Evolutionary conservation across 2,888 invertebrate species (phyloP).

Genomic region (Copidosoma aretas): DNA sequence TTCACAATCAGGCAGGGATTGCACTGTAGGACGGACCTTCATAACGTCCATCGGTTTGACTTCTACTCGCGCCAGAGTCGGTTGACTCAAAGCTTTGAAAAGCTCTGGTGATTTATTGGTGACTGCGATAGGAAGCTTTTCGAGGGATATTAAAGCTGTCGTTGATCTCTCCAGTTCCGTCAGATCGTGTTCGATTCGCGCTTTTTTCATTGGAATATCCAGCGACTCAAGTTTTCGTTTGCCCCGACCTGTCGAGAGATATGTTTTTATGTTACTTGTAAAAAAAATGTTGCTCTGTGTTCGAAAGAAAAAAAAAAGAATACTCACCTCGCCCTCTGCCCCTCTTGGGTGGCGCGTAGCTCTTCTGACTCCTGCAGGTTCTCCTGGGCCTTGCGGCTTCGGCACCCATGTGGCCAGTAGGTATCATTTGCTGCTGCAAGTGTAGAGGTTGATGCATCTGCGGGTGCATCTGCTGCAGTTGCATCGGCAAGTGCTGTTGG

Average conservation of each 20-base stretch:
- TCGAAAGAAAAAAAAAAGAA: neutral
- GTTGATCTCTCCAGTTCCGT: slow-evolving; percentile 54
- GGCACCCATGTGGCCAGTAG: neutral
- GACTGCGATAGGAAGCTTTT: slow-evolving; percentile 43
- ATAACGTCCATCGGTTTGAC: slow-evolving; percentile 3
- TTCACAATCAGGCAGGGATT: slow-evolving; percentile 31
- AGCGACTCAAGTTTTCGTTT: slow-evolving; percentile 55
- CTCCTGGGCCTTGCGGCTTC: slow-evolving; percentile 52
- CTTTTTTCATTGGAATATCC: slow-evolving; percentile 45
- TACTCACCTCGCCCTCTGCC: slow-evolving; percentile 57
- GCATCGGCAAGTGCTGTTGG: slow-evolving; percentile 40
- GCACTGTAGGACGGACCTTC: no score
- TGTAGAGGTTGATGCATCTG: slow-evolving; percentile 22
- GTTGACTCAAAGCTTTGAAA: slow-evolving; percentile 54
- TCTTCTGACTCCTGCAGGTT: slow-evolving; percentile 59
- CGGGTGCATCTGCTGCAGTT: slow-evolving; percentile 4
- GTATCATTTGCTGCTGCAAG: slow-evolving; percentile 39
- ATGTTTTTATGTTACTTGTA: neutral
- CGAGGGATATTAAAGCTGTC: slow-evolving; percentile 54
- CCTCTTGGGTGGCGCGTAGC: slow-evolving; percentile 60
- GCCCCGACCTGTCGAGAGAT: slow-evolving; percentile 42
- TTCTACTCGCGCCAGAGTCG: slow-evolving; percentile 32
- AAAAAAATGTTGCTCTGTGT: no score
- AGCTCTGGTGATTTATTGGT: slow-evolving; percentile 49
- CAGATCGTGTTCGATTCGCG: slow-evolving; percentile 55